Evolutionary conservation across 2,797 vertebrate species (phyloP).

Genomic region (Tolypeutes matacus): DNA sequence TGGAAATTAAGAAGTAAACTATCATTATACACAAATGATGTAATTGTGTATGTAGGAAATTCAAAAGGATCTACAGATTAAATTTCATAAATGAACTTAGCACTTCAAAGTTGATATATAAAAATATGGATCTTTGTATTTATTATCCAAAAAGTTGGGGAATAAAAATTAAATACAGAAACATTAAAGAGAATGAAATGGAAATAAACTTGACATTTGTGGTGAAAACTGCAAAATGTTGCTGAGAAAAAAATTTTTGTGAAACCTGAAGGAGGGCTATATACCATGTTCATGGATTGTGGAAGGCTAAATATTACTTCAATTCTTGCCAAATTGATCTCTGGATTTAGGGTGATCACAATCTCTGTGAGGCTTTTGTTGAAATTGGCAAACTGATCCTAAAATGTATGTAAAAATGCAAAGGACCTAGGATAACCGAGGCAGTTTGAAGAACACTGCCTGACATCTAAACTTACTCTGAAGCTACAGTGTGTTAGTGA

Average conservation of each 20-base stretch:
- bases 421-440: background rate
- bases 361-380: background rate
- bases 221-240: background rate
- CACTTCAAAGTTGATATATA: no score
- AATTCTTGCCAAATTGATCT: background rate
- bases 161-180: no score
- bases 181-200: background rate
- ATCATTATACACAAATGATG: no score
- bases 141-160: no score
- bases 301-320: background rate
- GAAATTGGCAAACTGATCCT: background rate
- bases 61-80: no score
- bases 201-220: background rate
- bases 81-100: no score
- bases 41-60: no score
- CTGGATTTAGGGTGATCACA: background rate
- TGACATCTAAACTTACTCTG: background rate
- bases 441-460: background rate
- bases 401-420: background rate
- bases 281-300: background rate
- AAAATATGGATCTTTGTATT: no score
- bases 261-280: background rate
- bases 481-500: background rate
- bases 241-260: background rate
- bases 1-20: no score